Evolutionary conservation across 2,797 vertebrate genomes (phyloP).

Genomic region (Diceros bicornis): DNA sequence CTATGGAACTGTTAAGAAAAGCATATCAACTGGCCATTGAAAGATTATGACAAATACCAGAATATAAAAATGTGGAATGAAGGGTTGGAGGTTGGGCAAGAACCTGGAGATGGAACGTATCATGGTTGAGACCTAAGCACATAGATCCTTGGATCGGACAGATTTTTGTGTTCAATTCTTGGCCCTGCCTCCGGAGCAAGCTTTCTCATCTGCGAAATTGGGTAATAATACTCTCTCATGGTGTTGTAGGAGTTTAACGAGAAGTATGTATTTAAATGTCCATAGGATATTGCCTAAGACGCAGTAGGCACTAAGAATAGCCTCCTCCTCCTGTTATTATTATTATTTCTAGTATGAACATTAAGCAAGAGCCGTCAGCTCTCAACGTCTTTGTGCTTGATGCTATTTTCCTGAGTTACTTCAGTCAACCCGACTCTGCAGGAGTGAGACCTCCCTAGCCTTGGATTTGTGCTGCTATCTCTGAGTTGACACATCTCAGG

Average conservation of each 20-base stretch:
- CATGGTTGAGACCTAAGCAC: not conserved
- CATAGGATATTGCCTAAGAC: not conserved
- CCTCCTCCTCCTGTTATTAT: not conserved
- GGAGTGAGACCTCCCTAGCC: not conserved
- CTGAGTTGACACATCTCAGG: constrained; percentile 2
- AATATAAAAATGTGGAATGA: not conserved
- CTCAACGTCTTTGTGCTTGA: not conserved
- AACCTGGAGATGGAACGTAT: not conserved
- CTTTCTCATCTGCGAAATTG: not conserved
- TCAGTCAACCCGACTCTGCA: not conserved
- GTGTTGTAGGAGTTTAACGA: not conserved
- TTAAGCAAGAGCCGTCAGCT: not conserved
- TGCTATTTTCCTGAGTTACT: not conserved
- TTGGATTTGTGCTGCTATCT: not conserved
- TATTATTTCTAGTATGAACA: not conserved
- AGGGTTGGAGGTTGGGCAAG: not conserved
- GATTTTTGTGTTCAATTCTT: not conserved
- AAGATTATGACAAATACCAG: not conserved
- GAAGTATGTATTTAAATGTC: not conserved
- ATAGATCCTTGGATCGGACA: not conserved
- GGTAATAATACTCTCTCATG: not conserved
- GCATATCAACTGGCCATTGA: not conserved
- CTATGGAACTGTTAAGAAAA: not conserved
- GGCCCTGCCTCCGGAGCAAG: not conserved
- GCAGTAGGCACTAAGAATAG: not conserved